phyloP scores from a whole-genome alignment of 2,888 invertebrate species.

The Argyra leucocephala region DNA sequence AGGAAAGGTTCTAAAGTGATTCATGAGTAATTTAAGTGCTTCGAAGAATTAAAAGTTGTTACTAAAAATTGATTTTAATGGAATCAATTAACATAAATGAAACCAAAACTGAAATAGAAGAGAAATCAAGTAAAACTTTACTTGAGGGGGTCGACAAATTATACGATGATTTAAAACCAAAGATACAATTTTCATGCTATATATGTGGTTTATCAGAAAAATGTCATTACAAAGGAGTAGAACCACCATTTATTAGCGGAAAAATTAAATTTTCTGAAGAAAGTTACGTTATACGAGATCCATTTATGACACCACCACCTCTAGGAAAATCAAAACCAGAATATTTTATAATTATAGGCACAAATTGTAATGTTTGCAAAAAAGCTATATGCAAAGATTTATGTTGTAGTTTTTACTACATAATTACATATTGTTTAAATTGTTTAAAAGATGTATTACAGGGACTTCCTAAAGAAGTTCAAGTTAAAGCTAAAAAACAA shows the following conservation, averaged over 20 bases:
- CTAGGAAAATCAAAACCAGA: conserved; percentile 54
- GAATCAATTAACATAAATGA: no score
- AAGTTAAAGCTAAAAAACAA: conserved; percentile 49
- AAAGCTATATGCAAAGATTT: conserved; percentile 60
- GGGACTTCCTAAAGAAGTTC: conserved; percentile 60
- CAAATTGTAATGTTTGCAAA: conserved; percentile 61
- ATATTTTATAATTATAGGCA: conserved; percentile 60
- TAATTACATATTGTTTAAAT: conserved; percentile 58
- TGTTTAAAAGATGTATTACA: conserved; percentile 55
- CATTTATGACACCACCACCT: conserved; percentile 58
- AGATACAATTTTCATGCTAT: conserved; percentile 48
- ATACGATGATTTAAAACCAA: conserved; percentile 35
- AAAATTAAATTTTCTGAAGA: conserved; percentile 59
- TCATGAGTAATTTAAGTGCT: no score
- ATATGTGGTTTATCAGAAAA: conserved; percentile 58
- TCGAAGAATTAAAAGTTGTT: no score
- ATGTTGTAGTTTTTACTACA: conserved; percentile 72
- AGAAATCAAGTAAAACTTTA: neutral
- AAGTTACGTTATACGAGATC: conserved; percentile 74
- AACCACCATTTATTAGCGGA: conserved; percentile 60
- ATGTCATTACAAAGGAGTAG: conserved; percentile 65
- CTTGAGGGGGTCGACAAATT: neutral
- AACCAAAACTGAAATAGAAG: neutral
- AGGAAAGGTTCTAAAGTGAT: no score
- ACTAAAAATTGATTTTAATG: no score